phyloP scores from a whole-genome alignment of 2,797 vertebrate species.

The Pipistrellus kuhlii region DNA sequence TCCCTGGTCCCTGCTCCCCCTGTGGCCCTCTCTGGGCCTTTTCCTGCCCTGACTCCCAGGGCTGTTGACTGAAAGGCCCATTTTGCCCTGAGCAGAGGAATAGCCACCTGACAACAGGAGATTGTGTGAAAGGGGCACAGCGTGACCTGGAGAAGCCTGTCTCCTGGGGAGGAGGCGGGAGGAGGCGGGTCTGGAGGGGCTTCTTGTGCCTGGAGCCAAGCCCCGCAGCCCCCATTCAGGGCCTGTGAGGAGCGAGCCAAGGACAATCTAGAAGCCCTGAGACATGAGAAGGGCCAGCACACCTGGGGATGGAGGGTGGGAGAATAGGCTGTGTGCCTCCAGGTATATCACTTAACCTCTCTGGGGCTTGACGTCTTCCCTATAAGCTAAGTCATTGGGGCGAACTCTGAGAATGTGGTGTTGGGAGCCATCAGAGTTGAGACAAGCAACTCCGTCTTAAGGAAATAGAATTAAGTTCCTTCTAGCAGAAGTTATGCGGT shows the following conservation, averaged over 20 bases:
- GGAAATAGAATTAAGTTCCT: too few relatives aligned
- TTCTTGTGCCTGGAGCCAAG: not conserved
- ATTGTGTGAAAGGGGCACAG: not conserved
- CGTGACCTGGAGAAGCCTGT: fast-evolving
- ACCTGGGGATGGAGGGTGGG: not conserved
- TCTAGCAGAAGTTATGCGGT: too few relatives aligned
- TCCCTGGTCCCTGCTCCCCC: not conserved
- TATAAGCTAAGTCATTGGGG: not conserved
- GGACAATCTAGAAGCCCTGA: not conserved
- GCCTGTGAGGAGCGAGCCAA: not conserved
- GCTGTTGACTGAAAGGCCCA: not conserved
- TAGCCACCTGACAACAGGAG: not conserved
- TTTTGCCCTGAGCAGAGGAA: not conserved
- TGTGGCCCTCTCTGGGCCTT: not conserved
- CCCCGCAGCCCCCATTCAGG: not conserved
- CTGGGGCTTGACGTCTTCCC: not conserved
- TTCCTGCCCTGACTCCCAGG: not conserved
- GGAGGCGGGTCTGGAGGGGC: not conserved
- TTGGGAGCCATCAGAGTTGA: too few relatives aligned
- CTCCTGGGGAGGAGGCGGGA: fast-evolving
- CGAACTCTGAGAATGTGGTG: not conserved
- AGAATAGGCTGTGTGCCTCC: not conserved
- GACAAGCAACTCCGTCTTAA: too few relatives aligned
- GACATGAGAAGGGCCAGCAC: not conserved
- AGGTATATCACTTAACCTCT: not conserved